Evolutionary conservation across 1,140 invertebrate genomes (phyloP).

Genomic region (Laupala kohalensis): DNA sequence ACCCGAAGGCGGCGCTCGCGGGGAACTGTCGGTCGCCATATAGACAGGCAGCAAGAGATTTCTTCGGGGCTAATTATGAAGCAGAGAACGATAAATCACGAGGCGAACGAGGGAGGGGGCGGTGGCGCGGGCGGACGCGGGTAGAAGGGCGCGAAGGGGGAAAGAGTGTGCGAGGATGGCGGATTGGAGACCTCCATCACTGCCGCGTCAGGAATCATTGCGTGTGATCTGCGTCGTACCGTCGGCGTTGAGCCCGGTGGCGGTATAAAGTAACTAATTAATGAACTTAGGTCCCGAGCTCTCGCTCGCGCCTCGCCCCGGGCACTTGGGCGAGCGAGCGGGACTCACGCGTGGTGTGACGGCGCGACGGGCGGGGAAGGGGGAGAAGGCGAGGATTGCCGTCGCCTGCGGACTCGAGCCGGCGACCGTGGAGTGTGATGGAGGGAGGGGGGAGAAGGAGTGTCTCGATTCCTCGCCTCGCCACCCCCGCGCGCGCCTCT

Average conservation of each 20-base stretch:
- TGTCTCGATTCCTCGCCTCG: no score
- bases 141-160: conserved; percentile 26
- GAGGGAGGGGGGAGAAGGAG: no score
- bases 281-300: no score
- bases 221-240: conserved; percentile 13
- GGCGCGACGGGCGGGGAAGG: conserved; percentile 10
- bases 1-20: conserved; percentile 13
- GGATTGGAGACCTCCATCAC: conserved; percentile 27
- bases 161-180: no score
- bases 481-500: no score
- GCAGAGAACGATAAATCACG: neutral
- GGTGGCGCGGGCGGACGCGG: conserved; percentile 16
- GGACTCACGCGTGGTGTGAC: conserved; percentile 15
- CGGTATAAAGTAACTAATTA: no score
- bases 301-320: no score
- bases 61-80: neutral
- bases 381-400: neutral
- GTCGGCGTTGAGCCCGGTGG: no score
- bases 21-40: conserved; percentile 6
- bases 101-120: conserved; percentile 12
- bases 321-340: conserved; percentile 29
- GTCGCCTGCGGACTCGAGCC: conserved; percentile 3
- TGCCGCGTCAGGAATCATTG: conserved; percentile 9
- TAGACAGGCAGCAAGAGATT: neutral
- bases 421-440: no score